Base-by-base conservation (phyloP, 2,888 invertebrate genomes). In the Drosophila meridionalis region DNA sequence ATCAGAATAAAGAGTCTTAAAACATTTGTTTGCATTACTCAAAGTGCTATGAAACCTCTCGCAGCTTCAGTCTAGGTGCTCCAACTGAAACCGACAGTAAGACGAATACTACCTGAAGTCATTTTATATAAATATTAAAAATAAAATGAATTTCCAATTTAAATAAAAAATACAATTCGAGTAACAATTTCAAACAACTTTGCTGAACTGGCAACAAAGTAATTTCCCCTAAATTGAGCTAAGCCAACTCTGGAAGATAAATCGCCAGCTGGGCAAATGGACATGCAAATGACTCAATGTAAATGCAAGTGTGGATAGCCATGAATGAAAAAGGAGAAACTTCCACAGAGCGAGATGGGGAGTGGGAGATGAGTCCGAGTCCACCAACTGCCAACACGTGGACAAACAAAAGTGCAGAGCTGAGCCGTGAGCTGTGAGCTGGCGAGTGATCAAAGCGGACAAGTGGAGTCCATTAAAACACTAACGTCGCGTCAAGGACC, bases 401-500 rank as follows among this genome's bases (percentile, higher is more conserved):
- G 75, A 73, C 79, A 85, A 83, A 79, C 85, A 78, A 36, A 55
- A 42, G 53, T 53, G 59, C 48, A 45, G 48, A 59, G 64, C 40
- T 14, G 63, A 57, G 50, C 40, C 40, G 26, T 48, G 30, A 26
- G 62, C 30, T 20, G 45, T 20, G 20, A 20, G 20, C 53, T 38
- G 60, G 47, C n/a, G 69, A 89, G 84, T 83, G 87, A 85, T 89
- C 89, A 89, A 79, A 81, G 81, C 76, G 80, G 88, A 89, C 90
- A 90, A 85, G 89, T 84, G 80, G 76, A 90, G 81, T 91, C 89
- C 85, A 90, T 90, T 91, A 91, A 91, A 91, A 91, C 78, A 80
- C 87, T 89, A 90, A 83, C 87, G 81, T 81, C 82, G 85, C 82
- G 87, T 89, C 90, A 85, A 79, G 79, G 73, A 75, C 76, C 78